These are phyloP conservation scores for Leucoraja erinaceus DNA, from an alignment of 2,113 vertebrate genomes.

Conservation along the genomic window DNA sequence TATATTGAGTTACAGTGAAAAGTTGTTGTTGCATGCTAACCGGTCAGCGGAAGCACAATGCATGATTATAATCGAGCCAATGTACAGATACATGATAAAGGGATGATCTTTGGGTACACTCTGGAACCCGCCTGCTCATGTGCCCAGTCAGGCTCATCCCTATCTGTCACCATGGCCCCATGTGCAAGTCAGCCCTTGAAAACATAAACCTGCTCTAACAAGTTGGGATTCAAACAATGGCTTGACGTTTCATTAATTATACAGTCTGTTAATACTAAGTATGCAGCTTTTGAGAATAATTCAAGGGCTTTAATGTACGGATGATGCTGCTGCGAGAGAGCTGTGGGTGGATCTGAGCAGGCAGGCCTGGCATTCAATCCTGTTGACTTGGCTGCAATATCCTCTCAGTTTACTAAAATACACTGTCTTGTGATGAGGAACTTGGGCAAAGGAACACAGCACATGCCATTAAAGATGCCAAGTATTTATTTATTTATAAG, in stretches of 20 bases:
- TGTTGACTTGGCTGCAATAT: neutral
- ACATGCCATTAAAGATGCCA: neutral
- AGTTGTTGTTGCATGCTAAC: too few species aligned
- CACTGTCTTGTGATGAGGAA: neutral
- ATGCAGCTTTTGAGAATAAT: neutral
- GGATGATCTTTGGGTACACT: too few species aligned
- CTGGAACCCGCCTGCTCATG: neutral
- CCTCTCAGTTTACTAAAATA: too few species aligned
- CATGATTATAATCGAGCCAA: too few species aligned
- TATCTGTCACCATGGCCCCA: neutral
- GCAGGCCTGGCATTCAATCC: neutral
- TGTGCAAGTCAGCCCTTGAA: neutral
- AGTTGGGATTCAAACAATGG: neutral
- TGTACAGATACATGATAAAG: too few species aligned
- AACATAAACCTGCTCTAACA: neutral
- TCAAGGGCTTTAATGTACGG: neutral
- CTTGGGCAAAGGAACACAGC: neutral
- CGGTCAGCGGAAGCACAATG: too few species aligned
- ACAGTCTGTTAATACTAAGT: neutral
- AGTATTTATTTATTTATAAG: neutral
- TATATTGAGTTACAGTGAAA: too few species aligned
- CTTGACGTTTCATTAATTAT: conserved; percentile 4
- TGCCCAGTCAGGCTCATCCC: neutral
- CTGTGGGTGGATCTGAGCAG: neutral
- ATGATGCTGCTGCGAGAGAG: neutral